phyloP scores from a whole-genome alignment of 1,140 invertebrate species.

The Chironomus tepperi region DNA sequence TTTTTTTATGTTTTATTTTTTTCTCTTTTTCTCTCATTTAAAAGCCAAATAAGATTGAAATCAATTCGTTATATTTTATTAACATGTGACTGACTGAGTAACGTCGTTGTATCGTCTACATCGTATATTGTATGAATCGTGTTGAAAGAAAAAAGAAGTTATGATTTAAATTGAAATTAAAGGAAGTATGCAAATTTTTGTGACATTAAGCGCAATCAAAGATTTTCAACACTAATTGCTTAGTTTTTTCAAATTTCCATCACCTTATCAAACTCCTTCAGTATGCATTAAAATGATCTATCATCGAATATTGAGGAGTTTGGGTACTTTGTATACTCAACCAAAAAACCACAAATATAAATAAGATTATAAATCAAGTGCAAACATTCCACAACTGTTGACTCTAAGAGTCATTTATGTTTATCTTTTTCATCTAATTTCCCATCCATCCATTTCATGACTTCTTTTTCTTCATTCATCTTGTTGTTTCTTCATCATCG shows the following conservation, averaged over 20 bases:
- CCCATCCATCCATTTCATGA: not conserved
- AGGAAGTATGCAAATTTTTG: too few relatives aligned
- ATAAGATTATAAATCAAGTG: conserved; percentile 3
- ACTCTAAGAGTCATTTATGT: conserved; percentile 2
- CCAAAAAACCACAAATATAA: conserved; percentile 1
- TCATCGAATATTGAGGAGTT: too few relatives aligned
- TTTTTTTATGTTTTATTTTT: not conserved
- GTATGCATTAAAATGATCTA: too few relatives aligned
- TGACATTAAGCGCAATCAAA: too few relatives aligned
- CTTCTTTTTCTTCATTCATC: not conserved
- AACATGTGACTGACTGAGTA: not conserved
- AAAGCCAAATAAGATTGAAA: conserved; percentile 10
- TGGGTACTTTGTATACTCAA: not conserved
- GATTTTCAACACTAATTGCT: too few relatives aligned
- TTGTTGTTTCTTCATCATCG: not conserved
- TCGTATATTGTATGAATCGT: too few relatives aligned
- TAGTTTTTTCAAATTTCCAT: too few relatives aligned
- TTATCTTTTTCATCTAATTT: conserved; percentile 14
- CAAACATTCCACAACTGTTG: conserved; percentile 1
- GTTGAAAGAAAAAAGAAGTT: too few relatives aligned
- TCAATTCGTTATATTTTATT: conserved; percentile 24
- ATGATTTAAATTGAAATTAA: too few relatives aligned
- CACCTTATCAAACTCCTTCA: too few relatives aligned
- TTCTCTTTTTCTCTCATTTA: not conserved
- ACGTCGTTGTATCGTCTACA: too few relatives aligned